These are phyloP conservation scores for Denticeps clupeoides DNA, from an alignment of 2,797 vertebrate species.

Conservation along the genomic window DNA sequence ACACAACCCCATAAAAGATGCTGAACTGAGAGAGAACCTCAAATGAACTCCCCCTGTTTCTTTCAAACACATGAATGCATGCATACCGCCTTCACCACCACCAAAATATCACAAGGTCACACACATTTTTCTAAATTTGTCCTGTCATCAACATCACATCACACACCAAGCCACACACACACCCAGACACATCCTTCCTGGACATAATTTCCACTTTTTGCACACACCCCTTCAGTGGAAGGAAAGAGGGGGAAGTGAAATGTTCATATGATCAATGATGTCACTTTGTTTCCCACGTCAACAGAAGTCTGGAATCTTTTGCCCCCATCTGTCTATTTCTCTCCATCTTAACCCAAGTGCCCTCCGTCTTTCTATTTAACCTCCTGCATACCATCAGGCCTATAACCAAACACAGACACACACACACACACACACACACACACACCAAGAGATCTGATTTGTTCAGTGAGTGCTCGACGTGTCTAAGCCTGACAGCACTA, in stretches of 20 bases:
- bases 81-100: conserved; percentile 4
- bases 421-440: conserved; percentile 16
- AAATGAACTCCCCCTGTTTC: not conserved
- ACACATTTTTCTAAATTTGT: not conserved
- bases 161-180: not conserved
- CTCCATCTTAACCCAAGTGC: conserved; percentile 21
- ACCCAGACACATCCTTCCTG: no score
- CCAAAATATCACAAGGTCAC: not conserved
- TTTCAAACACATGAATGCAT: not conserved
- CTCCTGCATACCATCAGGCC: conserved; percentile 53
- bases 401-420: conserved; percentile 6
- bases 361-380: conserved; percentile 52
- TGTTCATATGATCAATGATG: no score
- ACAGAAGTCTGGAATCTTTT: no score
- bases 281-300: no score
- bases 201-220: not conserved
- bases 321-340: conserved; percentile 21
- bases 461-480: no score
- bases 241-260: no score
- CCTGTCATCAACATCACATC: not conserved
- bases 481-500: not conserved
- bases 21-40: not conserved
- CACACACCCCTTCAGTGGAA: not conserved
- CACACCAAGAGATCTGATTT: no score
- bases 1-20: conserved; percentile 3